A percentile compares a stretch with the other conserved stretches of the same genome.
Conservation (phyloP, 2,113 vertebrate genomes). For the Acrocephalus arundinaceus region DNA sequence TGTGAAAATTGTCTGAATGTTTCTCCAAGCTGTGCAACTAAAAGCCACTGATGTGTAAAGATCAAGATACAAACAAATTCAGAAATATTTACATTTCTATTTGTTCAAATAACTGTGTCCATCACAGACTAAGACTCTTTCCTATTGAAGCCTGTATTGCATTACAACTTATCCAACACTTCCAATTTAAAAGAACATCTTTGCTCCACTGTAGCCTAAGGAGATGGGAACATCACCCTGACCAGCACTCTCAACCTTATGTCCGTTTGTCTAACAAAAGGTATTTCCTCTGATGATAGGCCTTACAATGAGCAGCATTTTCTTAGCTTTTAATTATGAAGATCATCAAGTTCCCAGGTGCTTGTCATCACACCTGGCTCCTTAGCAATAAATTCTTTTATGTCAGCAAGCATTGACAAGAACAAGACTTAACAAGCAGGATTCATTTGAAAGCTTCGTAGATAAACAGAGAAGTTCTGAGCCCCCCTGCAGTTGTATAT, state of each 20-base stretch:
- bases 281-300: not conserved
- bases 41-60: not conserved
- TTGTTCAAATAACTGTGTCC: not conserved
- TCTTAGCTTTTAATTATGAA: not conserved
- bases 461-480: not conserved
- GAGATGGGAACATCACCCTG: not conserved
- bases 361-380: not conserved
- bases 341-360: not conserved
- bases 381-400: not conserved
- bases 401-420: not conserved
- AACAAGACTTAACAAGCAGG: not conserved
- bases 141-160: not conserved
- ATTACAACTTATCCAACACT: not conserved
- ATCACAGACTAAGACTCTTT: not conserved
- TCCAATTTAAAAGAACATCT: not conserved
- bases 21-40: not conserved
- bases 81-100: not conserved
- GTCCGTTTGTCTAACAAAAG: not conserved
- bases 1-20: not conserved
- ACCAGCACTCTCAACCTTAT: not conserved
- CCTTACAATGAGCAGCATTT: not conserved
- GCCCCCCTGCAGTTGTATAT: rapidly evolving
- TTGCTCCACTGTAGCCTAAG: not conserved
- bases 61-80: not conserved
- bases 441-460: not conserved